A percentile compares a stretch with the other conserved stretches of the same genome.
These are phyloP conservation scores for Drosophila helvetica DNA, from an alignment of 2,888 invertebrate genomes.

Conservation along the genomic window DNA sequence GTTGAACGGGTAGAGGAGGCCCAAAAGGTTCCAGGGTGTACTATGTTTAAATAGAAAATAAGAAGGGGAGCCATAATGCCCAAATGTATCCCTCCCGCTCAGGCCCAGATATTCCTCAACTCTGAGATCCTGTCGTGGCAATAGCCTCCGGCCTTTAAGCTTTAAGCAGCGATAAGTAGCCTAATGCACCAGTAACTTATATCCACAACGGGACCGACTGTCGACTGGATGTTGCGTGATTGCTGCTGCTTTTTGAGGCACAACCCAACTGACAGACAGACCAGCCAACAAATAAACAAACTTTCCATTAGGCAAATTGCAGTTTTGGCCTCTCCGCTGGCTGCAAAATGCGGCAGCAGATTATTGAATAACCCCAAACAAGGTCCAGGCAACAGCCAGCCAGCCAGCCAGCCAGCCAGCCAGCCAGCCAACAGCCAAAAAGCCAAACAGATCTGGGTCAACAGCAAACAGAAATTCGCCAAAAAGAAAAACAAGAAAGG, in stretches of 20 bases:
- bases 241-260: conserved; percentile 17
- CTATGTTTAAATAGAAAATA: background rate
- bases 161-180: conserved; percentile 22
- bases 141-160: background rate
- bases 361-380: conserved; percentile 67
- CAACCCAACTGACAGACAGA: conserved; percentile 16
- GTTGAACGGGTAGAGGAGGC: too few species aligned
- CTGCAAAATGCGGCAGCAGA: conserved; percentile 33
- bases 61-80: too few species aligned
- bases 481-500: background rate
- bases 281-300: conserved; percentile 33
- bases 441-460: conserved; percentile 22
- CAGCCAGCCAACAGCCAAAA: too few species aligned
- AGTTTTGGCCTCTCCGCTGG: conserved; percentile 44
- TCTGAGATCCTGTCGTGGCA: background rate
- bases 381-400: conserved; percentile 13
- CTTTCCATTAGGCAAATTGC: conserved; percentile 75
- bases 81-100: too few species aligned
- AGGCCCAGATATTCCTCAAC: too few species aligned
- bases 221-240: conserved; percentile 65
- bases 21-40: conserved; percentile 13
- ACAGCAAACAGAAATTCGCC: background rate
- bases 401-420: too few species aligned
- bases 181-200: conserved; percentile 58
- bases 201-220: conserved; percentile 23